A percentile compares a stretch with the other conserved stretches of the same genome.
phyloP scores from a whole-genome alignment of 2,113 vertebrate species.

The Tychaedon coryphoeus region DNA sequence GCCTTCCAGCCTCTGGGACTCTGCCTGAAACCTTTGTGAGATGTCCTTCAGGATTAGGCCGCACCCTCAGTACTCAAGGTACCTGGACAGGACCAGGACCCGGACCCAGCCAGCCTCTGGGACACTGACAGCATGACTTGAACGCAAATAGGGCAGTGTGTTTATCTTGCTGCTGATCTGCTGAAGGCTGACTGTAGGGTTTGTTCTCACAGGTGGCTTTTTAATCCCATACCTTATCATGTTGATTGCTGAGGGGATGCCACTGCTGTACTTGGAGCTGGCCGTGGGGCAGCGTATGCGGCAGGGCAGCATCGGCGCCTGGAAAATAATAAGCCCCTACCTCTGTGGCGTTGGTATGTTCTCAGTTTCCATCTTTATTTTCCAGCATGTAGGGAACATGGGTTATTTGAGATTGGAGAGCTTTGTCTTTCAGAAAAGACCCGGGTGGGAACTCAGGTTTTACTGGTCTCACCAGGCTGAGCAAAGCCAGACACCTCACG shows the following conservation, averaged over 20 bases:
- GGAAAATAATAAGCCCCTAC: slow-evolving; percentile 88
- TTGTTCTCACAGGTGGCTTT: slow-evolving; percentile 82
- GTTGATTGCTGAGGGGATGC: slow-evolving; percentile 88
- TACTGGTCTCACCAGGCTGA: background rate
- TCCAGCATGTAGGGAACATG: rapidly evolving
- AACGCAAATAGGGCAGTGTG: background rate
- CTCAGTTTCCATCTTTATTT: background rate
- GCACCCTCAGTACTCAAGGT: background rate
- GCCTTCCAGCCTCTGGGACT: rapidly evolving
- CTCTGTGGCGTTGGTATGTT: slow-evolving; percentile 86
- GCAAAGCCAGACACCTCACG: background rate
- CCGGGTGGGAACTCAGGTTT: background rate
- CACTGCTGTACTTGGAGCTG: slow-evolving; percentile 89
- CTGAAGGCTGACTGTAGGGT: background rate
- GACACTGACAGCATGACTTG: rapidly evolving
- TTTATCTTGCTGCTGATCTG: background rate
- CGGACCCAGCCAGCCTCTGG: background rate
- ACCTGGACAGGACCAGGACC: background rate
- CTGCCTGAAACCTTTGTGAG: background rate
- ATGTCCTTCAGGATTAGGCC: rapidly evolving
- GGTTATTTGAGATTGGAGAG: background rate
- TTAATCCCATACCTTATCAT: slow-evolving; percentile 90
- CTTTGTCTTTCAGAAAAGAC: background rate
- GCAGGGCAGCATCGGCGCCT: slow-evolving; percentile 88
- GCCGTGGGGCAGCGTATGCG: slow-evolving; percentile 92